Conservation (phyloP, 2,888 invertebrate species). For the Folsomia manolachei region DNA sequence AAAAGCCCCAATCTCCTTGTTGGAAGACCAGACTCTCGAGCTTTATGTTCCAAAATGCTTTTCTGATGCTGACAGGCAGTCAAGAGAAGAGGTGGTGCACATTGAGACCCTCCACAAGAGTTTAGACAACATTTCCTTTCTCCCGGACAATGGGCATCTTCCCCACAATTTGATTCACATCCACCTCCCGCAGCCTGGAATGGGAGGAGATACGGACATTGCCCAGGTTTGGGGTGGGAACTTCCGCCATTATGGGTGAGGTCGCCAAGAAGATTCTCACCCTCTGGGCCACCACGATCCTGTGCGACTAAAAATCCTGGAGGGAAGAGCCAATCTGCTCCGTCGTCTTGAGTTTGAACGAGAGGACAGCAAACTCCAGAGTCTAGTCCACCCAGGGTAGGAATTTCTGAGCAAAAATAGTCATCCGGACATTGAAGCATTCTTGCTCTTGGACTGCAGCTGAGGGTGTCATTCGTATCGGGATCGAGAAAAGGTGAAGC, state of each 20-base stretch:
- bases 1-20: conserved; percentile 71
- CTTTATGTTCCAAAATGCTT: conserved; percentile 61
- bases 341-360: neutral
- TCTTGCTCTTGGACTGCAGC: conserved; percentile 51
- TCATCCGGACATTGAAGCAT: conserved; percentile 44
- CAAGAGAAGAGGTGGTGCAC: conserved; percentile 61
- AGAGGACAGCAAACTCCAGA: conserved; percentile 48
- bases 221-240: conserved; percentile 58
- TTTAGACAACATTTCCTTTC: conserved; percentile 77
- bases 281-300: conserved; percentile 23
- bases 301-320: conserved; percentile 24
- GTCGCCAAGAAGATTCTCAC: neutral
- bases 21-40: conserved; percentile 70
- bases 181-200: conserved; percentile 59
- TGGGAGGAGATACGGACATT: conserved; percentile 80
- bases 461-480: conserved; percentile 50
- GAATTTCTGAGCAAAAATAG: conserved; percentile 50
- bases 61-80: conserved; percentile 67
- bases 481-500: conserved; percentile 44
- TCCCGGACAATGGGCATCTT: conserved; percentile 70
- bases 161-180: conserved; percentile 74
- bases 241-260: neutral
- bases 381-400: too few relatives aligned
- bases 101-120: conserved; percentile 77
- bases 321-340: conserved; percentile 18